Base-by-base conservation (phyloP, 2,888 invertebrate species). In the Tinea semifulvella region DNA sequence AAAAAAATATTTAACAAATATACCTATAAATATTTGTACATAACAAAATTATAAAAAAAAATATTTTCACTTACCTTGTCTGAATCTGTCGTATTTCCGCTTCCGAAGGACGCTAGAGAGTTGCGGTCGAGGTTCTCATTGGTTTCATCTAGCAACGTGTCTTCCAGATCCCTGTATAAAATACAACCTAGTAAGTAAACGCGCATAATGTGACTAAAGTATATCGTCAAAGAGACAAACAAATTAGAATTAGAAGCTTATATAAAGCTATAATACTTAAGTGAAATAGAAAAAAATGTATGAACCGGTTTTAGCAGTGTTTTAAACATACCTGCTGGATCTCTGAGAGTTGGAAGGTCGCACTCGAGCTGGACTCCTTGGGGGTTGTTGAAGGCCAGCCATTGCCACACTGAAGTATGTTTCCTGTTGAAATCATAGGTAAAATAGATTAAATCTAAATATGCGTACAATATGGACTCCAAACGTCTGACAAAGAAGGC, bases 71-170 rank as follows among this genome's bases (percentile, higher is more conserved):
- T 84, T 82, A 94, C 94, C 91, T 94, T 94, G 70, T 95, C 95
- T 47, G 95, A 95, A 73, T 94, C 94, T 1, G 93, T 93, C 13
- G 96, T 96, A 70, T 96, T 96, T 25, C 95, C 94, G 48, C 96
- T 96, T 44, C 94, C 95, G 58, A 94, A 96, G 28, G 96, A 96
- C 22, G 93, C 91, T 53, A 94, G 69, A 0, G 94, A 94, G 59
- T 94, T 95, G 47, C 96, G 83, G 63, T 96, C 95, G 50, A 91
- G 82, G 63, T 92, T 90, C 61, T 95, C 94, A 48, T 92, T 90
- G 53, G 91, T 91, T 60, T 94, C 92, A 51, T 94, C 93, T 38
- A 92, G 80, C 6, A 91, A 84, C 10, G 89, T 88, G 53, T 96
- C 96, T 53, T 96, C 96, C 58, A 96, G 79, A 68, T 96, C 96